phyloP scores from a whole-genome alignment of 1,140 invertebrate genomes.

The Episyrphus balteatus region DNA sequence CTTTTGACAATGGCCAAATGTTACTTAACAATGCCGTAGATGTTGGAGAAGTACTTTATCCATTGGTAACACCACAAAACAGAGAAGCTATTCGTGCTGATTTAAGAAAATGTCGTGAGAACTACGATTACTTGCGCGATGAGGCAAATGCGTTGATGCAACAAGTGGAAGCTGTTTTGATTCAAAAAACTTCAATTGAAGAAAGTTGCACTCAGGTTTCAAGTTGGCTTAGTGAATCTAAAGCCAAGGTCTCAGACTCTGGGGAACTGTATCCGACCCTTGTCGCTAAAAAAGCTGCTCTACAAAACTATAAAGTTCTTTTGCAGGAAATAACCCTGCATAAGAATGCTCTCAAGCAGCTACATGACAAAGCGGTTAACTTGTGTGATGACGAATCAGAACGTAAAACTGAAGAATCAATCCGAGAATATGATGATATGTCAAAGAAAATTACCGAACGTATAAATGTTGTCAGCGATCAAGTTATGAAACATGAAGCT shows the following conservation, averaged over 20 bases:
- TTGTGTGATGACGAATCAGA: constrained; percentile 64
- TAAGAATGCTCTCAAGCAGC: constrained; percentile 62
- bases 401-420: constrained; percentile 54
- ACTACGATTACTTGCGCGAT: constrained; percentile 74
- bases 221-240: constrained; percentile 66
- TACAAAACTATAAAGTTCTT: constrained; percentile 62
- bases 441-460: constrained; percentile 54
- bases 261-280: constrained; percentile 61
- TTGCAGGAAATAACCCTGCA: constrained; percentile 74
- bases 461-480: constrained; percentile 54
- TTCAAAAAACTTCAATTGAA: constrained; percentile 81
- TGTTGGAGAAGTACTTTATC: constrained; percentile 75
- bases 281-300: constrained; percentile 72
- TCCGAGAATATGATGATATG: constrained; percentile 57
- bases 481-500: constrained; percentile 70
- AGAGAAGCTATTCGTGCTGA: constrained; percentile 74
- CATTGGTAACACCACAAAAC: constrained; percentile 74
- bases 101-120: constrained; percentile 65
- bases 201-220: constrained; percentile 75
- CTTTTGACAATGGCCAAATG: constrained; percentile 65
- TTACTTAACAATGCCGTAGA: constrained; percentile 72
- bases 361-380: constrained; percentile 61
- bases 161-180: constrained; percentile 71
- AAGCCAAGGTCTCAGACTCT: constrained; percentile 54
- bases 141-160: constrained; percentile 75